phyloP scores from a whole-genome alignment of 2,113 vertebrate species.

The Halcyon senegalensis region DNA sequence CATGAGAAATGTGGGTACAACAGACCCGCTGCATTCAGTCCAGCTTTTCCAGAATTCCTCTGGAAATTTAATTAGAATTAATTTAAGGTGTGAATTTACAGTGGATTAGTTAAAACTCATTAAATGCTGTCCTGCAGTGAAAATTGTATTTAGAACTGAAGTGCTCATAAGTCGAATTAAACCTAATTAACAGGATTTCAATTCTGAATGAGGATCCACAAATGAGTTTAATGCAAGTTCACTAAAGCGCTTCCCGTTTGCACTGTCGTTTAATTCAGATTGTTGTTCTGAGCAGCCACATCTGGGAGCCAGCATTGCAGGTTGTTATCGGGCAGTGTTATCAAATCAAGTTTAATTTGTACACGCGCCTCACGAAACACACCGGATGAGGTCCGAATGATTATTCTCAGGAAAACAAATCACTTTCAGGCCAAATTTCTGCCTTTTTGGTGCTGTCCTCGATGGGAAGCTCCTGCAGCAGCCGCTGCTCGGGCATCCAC shows the following conservation, averaged over 20 bases:
- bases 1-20: rapidly evolving
- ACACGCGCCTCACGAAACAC: rapidly evolving
- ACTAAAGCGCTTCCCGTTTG: not conserved
- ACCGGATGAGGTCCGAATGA: rapidly evolving
- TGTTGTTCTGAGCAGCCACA: not conserved
- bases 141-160: not conserved
- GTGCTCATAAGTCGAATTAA: not conserved
- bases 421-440: not conserved
- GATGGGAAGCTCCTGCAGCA: not conserved
- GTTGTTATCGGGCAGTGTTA: not conserved
- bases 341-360: not conserved
- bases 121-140: not conserved
- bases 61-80: not conserved
- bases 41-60: not conserved
- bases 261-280: rapidly evolving
- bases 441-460: rapidly evolving
- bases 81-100: slow-evolving; percentile 3
- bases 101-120: not conserved
- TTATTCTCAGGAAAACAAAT: not conserved
- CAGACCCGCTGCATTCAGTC: rapidly evolving
- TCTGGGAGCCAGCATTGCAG: not conserved
- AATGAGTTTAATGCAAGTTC: not conserved
- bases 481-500: not conserved
- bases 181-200: not conserved
- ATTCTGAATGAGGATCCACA: not conserved